These are phyloP conservation scores for Grallaria varia DNA, from an alignment of 2,113 vertebrate species.

Conservation along the genomic window DNA sequence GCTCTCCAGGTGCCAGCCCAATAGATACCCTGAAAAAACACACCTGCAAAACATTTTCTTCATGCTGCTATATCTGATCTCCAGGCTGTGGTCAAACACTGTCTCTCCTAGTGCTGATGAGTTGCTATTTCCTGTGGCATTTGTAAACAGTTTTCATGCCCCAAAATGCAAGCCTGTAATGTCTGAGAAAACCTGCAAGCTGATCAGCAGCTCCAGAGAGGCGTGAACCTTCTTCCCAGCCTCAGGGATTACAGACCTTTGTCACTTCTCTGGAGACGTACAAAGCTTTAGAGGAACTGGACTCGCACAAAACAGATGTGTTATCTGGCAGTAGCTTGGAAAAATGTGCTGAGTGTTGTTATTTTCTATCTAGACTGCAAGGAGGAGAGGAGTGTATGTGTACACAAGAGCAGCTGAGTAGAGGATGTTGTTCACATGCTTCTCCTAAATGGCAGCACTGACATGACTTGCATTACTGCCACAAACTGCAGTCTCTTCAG, in stretches of 20 bases:
- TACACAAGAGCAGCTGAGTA: not conserved
- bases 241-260: not conserved
- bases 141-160: not conserved
- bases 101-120: not conserved
- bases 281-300: not conserved
- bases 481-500: not conserved
- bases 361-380: not conserved
- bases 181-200: not conserved
- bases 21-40: not conserved
- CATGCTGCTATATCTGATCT: not conserved
- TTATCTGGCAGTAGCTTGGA: not conserved
- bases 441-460: not conserved
- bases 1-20: not conserved
- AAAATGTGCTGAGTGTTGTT: not conserved
- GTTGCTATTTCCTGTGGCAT: not conserved
- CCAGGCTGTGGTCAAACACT: no score
- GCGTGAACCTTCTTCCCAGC: not conserved
- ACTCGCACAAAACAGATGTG: rapidly evolving
- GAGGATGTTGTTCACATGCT: not conserved
- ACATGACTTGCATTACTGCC: not conserved
- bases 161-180: not conserved
- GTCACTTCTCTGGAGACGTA: not conserved
- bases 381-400: not conserved
- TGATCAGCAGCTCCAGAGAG: not conserved
- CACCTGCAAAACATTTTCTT: not conserved